A percentile compares a stretch with the other conserved stretches of the same genome.
These are phyloP conservation scores for Columba livia DNA, from an alignment of 2,113 vertebrate genomes.

Conservation along the genomic window DNA sequence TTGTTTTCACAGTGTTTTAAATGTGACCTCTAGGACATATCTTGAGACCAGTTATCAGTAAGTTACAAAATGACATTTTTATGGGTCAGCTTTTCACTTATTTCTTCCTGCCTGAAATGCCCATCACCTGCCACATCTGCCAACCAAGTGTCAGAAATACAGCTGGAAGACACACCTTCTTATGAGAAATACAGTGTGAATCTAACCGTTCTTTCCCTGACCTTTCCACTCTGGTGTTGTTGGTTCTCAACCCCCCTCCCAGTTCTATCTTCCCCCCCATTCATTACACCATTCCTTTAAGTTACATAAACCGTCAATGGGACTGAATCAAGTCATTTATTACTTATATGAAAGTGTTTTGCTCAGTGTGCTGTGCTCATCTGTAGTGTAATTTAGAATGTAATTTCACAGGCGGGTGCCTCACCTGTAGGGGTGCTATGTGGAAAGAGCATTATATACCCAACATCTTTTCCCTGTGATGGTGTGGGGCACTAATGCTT, in stretches of 20 bases:
- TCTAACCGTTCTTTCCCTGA: neutral
- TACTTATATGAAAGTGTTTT: constrained; percentile 70
- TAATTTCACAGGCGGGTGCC: constrained; percentile 93
- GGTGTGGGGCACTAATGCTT: constrained; percentile 35
- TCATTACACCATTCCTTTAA: neutral
- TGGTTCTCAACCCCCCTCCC: neutral
- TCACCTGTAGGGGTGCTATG: constrained; percentile 85
- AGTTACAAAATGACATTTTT: neutral
- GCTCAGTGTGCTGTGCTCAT: constrained; percentile 70
- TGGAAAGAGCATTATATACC: constrained; percentile 74
- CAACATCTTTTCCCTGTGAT: constrained; percentile 30
- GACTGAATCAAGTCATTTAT: constrained; percentile 75
- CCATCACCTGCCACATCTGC: neutral
- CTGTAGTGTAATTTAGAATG: constrained; percentile 84
- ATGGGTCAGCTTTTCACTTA: neutral
- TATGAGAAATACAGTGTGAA: neutral
- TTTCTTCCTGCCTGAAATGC: neutral
- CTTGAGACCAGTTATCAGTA: neutral
- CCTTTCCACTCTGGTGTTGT: constrained; percentile 24
- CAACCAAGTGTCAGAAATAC: neutral
- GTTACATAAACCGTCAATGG: constrained; percentile 61
- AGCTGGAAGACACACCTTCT: neutral
- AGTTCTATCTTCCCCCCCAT: neutral
- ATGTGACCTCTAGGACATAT: neutral
- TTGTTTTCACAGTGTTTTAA: neutral